Evolutionary conservation across 1,140 invertebrate species (phyloP), one percentile per base, ranked within the genome.

Genomic region (Gonatopus flavifemur): DNA sequence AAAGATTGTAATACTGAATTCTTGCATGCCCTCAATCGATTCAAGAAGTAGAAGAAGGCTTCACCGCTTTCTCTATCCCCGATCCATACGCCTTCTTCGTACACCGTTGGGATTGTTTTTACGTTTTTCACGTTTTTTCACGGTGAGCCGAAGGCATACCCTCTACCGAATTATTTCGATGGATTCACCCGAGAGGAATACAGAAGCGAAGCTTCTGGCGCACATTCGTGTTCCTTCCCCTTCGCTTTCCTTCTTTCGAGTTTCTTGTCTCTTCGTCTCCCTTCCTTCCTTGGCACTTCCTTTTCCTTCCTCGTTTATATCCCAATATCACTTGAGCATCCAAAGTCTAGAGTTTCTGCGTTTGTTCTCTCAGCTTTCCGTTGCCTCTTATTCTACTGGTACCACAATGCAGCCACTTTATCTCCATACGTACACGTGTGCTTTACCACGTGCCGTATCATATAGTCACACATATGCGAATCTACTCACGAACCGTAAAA

Each of bases 371-470:
- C 31, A 8, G 2, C 32, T 4, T 3, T 18, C 35, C 41, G 22
- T 32, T 42, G 49, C 45, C 40, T 42, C 45, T 46, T 50, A 50
- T 50, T n/a, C 49, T 50, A 18, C 13, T 31, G 22, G 45, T 36
- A 50, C 42, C 40, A 25, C 49, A 50, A 50, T 50, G 45, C 41
- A 50, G 49, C 41, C n/a, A n/a, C n/a, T n/a, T n/a, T n/a, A n/a
- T n/a, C n/a, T n/a, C n/a, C n/a, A n/a, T n/a, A n/a, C n/a, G n/a
- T n/a, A n/a, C n/a, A n/a, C n/a, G n/a, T n/a, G 49, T 20, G 37
- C 32, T 18, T 21, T 36, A 42, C 31, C 45, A 50, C 48, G 31
- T 45, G 31, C 45, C 43, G 45, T 50, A 40, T 50, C 49, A 15
- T 13, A 31, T 24, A 50, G 43, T 24, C 41, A 46, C 41, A 45